Evolutionary conservation across 1,140 invertebrate species (phyloP).

Genomic region (Drosophila orosa): DNA sequence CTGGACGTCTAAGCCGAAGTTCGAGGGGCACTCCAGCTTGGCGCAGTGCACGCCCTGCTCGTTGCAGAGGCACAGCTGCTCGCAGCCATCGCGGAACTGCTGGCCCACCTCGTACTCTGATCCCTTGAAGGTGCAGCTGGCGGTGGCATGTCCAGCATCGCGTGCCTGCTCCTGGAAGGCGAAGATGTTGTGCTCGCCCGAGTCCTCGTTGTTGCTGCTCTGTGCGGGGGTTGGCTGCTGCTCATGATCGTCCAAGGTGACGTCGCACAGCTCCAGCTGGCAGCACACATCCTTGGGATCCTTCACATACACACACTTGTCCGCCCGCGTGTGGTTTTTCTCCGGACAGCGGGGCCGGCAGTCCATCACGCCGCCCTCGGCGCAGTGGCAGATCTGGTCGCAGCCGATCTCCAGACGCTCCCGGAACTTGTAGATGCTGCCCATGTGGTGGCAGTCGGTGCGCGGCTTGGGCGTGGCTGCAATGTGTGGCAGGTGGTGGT

Average conservation of each 20-base stretch:
- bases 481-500: slow-evolving; percentile 17
- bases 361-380: slow-evolving; percentile 86
- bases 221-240: slow-evolving; percentile 69
- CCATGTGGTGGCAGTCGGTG: slow-evolving; percentile 90
- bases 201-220: slow-evolving; percentile 62
- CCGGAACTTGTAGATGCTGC: slow-evolving; percentile 89
- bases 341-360: slow-evolving; percentile 78
- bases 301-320: slow-evolving; percentile 89
- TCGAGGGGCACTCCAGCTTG: slow-evolving; percentile 92
- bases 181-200: slow-evolving; percentile 49
- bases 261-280: slow-evolving; percentile 92
- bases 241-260: slow-evolving; percentile 90
- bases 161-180: slow-evolving; percentile 68
- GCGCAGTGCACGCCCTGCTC: slow-evolving; percentile 89
- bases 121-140: slow-evolving; percentile 69
- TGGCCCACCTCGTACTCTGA: slow-evolving; percentile 84
- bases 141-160: slow-evolving; percentile 52
- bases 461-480: slow-evolving; percentile 64
- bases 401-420: slow-evolving; percentile 92
- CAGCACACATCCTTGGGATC: slow-evolving; percentile 93
- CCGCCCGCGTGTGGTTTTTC: slow-evolving; percentile 82
- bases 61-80: slow-evolving; percentile 88
- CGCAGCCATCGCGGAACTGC: slow-evolving; percentile 92
- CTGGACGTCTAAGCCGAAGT: slow-evolving; percentile 92
- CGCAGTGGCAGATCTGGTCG: slow-evolving; percentile 90